Conservation (phyloP, 2,797 vertebrate species). For the Centropyge bicolor region DNA sequence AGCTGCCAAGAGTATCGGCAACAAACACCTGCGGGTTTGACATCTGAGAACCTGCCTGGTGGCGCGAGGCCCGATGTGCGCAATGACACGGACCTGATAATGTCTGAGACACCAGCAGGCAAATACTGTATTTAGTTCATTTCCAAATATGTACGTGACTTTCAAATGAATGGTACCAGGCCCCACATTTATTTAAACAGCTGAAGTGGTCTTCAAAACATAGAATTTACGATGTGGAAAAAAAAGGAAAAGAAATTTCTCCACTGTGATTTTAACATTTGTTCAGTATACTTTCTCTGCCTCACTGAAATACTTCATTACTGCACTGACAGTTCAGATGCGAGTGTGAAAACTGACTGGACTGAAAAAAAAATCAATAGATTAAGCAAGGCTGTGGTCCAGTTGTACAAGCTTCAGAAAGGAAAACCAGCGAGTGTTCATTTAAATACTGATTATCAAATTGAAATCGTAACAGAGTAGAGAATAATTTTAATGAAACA, state of each 20-base stretch:
- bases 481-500: conserved; percentile 79
- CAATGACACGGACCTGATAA: conserved; percentile 47
- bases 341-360: background rate
- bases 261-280: background rate
- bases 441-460: conserved; percentile 27
- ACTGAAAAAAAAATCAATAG: background rate
- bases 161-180: background rate
- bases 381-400: background rate
- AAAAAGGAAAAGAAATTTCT: background rate
- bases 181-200: background rate
- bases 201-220: background rate
- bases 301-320: background rate
- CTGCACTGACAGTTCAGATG: conserved; percentile 10
- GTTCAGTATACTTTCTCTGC: conserved; percentile 2
- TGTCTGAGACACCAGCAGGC: conserved; percentile 29
- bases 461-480: conserved; percentile 44
- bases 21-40: conserved; percentile 68
- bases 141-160: background rate
- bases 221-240: background rate
- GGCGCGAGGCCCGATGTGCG: conserved; percentile 46
- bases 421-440: background rate
- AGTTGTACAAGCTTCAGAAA: background rate
- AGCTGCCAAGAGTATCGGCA: conserved; percentile 55
- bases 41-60: conserved; percentile 66
- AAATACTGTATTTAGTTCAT: conserved; percentile 3